Evolutionary conservation across 2,888 invertebrate genomes (phyloP).

Genomic region (Nymphalis c-album): DNA sequence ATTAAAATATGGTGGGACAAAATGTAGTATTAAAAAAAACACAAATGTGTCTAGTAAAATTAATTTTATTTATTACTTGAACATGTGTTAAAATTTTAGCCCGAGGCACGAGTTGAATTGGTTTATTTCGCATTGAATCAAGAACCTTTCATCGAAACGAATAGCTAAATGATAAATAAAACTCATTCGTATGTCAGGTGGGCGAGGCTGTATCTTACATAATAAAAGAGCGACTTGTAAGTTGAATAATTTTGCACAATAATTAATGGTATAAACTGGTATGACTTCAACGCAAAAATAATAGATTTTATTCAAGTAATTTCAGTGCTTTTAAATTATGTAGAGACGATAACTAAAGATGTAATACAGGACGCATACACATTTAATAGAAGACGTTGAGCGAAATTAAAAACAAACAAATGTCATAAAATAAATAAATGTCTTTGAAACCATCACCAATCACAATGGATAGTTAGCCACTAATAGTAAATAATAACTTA

Average conservation of each 20-base stretch:
- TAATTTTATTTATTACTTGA: background rate
- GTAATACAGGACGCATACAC: no score
- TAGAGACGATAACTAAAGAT: no score
- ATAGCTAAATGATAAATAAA: conserved; percentile 10
- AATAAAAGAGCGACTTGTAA: no score
- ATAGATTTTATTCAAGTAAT: no score
- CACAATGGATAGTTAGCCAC: conserved; percentile 17
- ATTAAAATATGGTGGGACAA: no score
- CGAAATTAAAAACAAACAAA: background rate
- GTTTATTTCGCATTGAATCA: conserved; percentile 20
- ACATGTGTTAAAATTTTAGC: background rate
- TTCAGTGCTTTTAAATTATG: no score
- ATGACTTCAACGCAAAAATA: no score
- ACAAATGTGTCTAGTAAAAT: background rate
- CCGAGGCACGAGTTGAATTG: background rate
- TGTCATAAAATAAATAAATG: background rate
- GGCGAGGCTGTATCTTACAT: conserved; percentile 17
- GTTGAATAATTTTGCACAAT: no score
- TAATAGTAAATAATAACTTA: conserved; percentile 22
- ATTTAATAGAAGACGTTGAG: no score
- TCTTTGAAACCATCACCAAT: conserved; percentile 6
- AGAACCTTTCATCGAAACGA: conserved; percentile 3
- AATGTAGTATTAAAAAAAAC: background rate
- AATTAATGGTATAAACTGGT: no score
- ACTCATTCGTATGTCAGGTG: conserved; percentile 26